Conservation (phyloP, 1,140 invertebrate species). For the Dendroctonus ponderosae region DNA sequence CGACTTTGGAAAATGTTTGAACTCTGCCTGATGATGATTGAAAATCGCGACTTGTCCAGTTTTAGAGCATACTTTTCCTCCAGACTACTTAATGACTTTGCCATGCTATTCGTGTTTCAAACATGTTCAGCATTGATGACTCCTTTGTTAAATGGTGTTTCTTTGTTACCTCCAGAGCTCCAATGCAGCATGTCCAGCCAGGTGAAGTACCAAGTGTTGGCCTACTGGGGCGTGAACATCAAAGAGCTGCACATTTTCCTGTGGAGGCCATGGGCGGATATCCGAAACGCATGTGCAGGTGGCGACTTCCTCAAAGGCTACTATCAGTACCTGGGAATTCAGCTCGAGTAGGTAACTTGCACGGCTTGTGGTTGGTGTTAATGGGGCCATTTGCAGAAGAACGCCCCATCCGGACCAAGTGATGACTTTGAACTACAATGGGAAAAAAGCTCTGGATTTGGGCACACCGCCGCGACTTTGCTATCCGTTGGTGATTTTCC, state of each 20-base stretch:
- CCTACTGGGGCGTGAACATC: conserved; percentile 75
- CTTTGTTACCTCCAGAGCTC: too few species aligned
- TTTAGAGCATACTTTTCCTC: too few species aligned
- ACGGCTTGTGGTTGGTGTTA: neutral
- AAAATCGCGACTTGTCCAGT: too few species aligned
- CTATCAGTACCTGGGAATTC: conserved; percentile 50
- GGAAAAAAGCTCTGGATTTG: conserved; percentile 60
- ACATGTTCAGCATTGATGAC: too few species aligned
- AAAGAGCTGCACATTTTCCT: conserved; percentile 70
- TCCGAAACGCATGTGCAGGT: conserved; percentile 60
- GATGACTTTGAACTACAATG: conserved; percentile 61
- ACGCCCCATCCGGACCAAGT: conserved; percentile 65
- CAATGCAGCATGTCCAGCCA: conserved; percentile 71
- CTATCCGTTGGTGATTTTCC: conserved; percentile 73
- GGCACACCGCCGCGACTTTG: conserved; percentile 69
- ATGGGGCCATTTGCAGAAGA: conserved; percentile 52
- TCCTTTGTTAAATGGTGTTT: too few species aligned
- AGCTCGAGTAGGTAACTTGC: conserved; percentile 50
- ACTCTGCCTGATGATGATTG: too few species aligned
- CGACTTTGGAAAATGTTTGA: too few species aligned
- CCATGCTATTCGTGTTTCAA: too few species aligned
- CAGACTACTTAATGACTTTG: too few species aligned
- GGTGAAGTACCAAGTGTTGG: conserved; percentile 68
- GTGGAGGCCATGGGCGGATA: conserved; percentile 67
- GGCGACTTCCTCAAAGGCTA: conserved; percentile 59